These are phyloP conservation scores for Thalassarche chlororhynchos DNA, from an alignment of 2,113 vertebrate species.

Conservation along the genomic window DNA sequence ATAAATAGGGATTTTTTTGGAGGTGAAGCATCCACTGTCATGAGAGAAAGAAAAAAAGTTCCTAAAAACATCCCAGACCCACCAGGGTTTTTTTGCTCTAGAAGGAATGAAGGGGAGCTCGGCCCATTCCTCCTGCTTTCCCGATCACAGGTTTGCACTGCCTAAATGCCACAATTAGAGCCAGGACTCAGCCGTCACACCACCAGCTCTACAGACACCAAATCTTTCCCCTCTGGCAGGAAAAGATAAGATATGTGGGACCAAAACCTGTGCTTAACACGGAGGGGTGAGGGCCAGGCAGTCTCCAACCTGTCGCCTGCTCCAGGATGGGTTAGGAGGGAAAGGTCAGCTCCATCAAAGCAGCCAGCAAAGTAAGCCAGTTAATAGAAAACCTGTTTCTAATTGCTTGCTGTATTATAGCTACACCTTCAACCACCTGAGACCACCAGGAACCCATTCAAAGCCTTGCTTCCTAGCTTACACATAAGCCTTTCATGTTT, in stretches of 20 bases:
- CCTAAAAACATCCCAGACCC: neutral
- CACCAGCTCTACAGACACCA: neutral
- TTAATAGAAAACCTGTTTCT: slow-evolving; percentile 75
- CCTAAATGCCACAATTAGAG: accelerated
- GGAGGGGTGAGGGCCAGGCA: neutral
- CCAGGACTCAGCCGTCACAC: neutral
- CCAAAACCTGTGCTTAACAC: neutral
- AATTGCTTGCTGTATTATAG: slow-evolving; percentile 80
- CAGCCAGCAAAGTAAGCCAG: slow-evolving; percentile 51
- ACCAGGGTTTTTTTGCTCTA: neutral
- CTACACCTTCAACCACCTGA: slow-evolving; percentile 88
- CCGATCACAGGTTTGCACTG: neutral
- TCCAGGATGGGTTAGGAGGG: neutral
- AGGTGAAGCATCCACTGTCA: neutral
- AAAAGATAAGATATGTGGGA: neutral
- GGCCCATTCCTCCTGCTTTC: neutral
- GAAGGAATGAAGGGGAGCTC: neutral
- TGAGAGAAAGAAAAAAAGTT: neutral
- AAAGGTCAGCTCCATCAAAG: slow-evolving; percentile 56
- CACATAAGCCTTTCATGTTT: slow-evolving; percentile 79
- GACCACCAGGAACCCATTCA: slow-evolving; percentile 74
- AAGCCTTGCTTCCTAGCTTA: slow-evolving; percentile 60
- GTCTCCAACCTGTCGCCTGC: slow-evolving; percentile 31
- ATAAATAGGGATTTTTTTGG: neutral
- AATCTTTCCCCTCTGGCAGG: neutral